Evolutionary conservation across 1,140 invertebrate genomes (phyloP).

Genomic region (Heliconius hewitsoni): DNA sequence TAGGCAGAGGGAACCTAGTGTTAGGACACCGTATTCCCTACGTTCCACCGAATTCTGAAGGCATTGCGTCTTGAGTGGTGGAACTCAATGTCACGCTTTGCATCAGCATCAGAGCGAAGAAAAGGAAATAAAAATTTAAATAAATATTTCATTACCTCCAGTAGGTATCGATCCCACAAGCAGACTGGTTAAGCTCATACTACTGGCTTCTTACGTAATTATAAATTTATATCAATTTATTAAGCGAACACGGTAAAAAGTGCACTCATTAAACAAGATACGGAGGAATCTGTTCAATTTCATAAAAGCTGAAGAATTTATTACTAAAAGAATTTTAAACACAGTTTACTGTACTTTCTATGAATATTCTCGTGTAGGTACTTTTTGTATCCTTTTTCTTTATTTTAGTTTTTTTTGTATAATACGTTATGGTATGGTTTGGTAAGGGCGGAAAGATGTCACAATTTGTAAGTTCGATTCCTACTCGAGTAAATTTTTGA

Average conservation of each 20-base stretch:
- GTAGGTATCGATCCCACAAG: too few relatives aligned
- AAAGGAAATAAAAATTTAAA: too few relatives aligned
- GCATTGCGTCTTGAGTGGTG: too few relatives aligned
- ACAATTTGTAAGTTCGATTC: neutral
- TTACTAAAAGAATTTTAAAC: conserved; percentile 6
- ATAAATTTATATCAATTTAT: neutral
- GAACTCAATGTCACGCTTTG: too few relatives aligned
- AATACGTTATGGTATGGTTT: neutral
- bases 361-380: neutral
- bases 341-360: neutral
- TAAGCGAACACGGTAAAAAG: conserved; percentile 4
- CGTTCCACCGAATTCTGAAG: too few relatives aligned
- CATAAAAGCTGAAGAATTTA: neutral
- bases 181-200: too few relatives aligned
- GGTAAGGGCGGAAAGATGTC: too few relatives aligned
- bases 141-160: too few relatives aligned
- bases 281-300: neutral
- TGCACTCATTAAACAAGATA: neutral
- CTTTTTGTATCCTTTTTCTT: neutral
- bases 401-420: neutral
- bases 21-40: too few relatives aligned
- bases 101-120: too few relatives aligned
- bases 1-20: too few relatives aligned
- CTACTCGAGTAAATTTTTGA: neutral
- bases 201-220: neutral